Percentiles rank a stretch among this genome's conserved stretches.
Conservation (phyloP, 2,888 invertebrate species). For the Phyllotreta striolata region DNA sequence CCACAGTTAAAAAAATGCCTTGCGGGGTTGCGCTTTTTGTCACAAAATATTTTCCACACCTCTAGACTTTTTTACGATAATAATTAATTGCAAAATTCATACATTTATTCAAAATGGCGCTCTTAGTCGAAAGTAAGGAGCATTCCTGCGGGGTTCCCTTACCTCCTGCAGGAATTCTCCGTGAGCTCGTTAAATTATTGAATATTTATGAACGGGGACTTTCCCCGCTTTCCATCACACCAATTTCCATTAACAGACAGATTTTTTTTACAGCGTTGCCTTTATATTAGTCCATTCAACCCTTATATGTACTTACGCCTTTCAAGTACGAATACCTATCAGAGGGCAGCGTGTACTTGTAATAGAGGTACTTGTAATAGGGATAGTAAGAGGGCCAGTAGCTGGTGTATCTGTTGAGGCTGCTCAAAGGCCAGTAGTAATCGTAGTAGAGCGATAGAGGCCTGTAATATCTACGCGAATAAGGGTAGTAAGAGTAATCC, state of each 20-base stretch:
- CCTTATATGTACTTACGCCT: slow-evolving; percentile 45
- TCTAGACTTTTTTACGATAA: too few relatives aligned
- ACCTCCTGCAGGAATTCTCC: too few relatives aligned
- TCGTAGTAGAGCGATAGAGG: slow-evolving; percentile 49
- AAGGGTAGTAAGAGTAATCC: slow-evolving; percentile 47
- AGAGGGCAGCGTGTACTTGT: slow-evolving; percentile 49
- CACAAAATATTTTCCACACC: slow-evolving; percentile 17
- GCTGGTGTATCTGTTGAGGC: slow-evolving; percentile 46
- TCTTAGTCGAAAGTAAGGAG: too few relatives aligned
- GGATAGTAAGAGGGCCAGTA: slow-evolving; percentile 47
- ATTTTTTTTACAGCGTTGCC: neutral
- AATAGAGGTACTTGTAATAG: slow-evolving; percentile 49
- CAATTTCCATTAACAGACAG: neutral
- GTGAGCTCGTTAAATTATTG: too few relatives aligned
- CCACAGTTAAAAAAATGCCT: slow-evolving; percentile 30
- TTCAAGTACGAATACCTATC: slow-evolving; percentile 49
- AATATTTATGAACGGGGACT: too few relatives aligned
- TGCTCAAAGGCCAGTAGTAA: slow-evolving; percentile 49
- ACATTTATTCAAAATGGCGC: too few relatives aligned
- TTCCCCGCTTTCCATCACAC: too few relatives aligned
- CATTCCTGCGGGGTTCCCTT: too few relatives aligned
- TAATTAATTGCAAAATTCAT: too few relatives aligned
- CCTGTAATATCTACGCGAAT: slow-evolving; percentile 46
- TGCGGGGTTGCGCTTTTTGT: slow-evolving; percentile 29
- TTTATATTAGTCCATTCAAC: neutral